These are phyloP conservation scores for Furcifer pardalis DNA, from an alignment of 2,797 vertebrate genomes.

Conservation along the genomic window DNA sequence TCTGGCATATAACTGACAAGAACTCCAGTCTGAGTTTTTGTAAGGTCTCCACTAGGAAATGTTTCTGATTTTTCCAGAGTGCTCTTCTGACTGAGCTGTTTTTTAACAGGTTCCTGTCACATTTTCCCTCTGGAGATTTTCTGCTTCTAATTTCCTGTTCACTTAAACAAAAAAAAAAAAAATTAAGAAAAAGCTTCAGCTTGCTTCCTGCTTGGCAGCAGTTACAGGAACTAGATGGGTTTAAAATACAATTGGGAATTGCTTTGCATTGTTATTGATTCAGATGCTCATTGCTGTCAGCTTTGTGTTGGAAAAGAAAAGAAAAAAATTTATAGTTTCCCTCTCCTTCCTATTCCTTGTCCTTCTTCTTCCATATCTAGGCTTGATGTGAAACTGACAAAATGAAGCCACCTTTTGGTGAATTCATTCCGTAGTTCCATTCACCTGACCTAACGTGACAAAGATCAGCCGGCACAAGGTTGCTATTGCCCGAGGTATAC, in stretches of 20 bases:
- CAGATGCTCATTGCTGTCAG: neutral
- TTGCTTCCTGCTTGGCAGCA: neutral
- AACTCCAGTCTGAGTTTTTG: constrained; percentile 11
- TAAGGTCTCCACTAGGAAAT: constrained; percentile 30
- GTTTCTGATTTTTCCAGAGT: constrained; percentile 28
- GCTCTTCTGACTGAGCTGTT: neutral
- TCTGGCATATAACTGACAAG: neutral
- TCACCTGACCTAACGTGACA: too few species aligned
- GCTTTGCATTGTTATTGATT: neutral
- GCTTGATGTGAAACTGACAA: too few species aligned
- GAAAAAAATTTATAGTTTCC: neutral
- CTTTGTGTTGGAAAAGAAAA: neutral
- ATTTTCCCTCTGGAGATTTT: constrained; percentile 4
- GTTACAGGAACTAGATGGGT: constrained; percentile 33
- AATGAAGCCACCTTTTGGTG: too few species aligned
- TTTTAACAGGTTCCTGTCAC: constrained; percentile 50
- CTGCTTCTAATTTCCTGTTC: constrained; percentile 41
- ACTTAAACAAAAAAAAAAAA: constrained; percentile 2
- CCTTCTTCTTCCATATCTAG: too few species aligned
- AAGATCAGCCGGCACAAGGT: too few species aligned
- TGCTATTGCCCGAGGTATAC: too few species aligned
- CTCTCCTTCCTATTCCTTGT: neutral
- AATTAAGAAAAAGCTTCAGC: accelerated
- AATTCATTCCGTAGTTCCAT: too few species aligned
- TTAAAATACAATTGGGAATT: constrained; percentile 35